These are phyloP conservation scores for Lasioglossum marginatum DNA, from an alignment of 2,888 invertebrate genomes.

Conservation along the genomic window DNA sequence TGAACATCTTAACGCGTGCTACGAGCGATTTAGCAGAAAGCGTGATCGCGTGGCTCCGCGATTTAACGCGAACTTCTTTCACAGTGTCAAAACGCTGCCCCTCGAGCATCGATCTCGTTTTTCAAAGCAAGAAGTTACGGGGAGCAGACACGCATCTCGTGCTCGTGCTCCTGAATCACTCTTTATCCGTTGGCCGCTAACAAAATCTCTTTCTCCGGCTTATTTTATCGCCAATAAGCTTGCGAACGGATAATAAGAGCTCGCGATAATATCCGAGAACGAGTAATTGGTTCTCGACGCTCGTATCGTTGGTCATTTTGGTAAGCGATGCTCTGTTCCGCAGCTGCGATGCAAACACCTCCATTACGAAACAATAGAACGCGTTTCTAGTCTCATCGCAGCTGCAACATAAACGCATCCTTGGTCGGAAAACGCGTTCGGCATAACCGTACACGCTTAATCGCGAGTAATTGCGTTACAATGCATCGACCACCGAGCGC, in stretches of 20 bases:
- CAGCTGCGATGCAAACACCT: background rate
- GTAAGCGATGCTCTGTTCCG: background rate
- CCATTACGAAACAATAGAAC: background rate
- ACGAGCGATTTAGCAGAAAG: background rate
- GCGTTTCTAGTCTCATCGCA: background rate
- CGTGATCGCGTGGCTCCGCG: background rate
- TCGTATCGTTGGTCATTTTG: background rate
- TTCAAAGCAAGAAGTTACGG: conserved; percentile 1
- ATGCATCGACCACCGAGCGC: background rate
- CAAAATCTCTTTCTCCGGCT: background rate
- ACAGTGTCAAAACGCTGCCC: background rate
- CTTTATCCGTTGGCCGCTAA: background rate
- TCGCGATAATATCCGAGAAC: conserved; percentile 1
- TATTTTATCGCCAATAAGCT: background rate
- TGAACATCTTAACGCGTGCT: background rate
- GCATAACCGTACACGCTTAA: background rate
- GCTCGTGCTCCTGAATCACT: background rate
- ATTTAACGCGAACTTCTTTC: background rate
- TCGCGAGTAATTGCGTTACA: background rate
- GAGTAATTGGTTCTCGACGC: background rate
- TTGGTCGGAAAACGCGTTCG: background rate
- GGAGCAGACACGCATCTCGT: conserved; percentile 2
- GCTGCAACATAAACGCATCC: background rate
- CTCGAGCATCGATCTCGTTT: background rate
- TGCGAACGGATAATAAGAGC: background rate